phyloP scores from a whole-genome alignment of 2,797 vertebrate species.

The Typhlichthys eigenmanni region DNA sequence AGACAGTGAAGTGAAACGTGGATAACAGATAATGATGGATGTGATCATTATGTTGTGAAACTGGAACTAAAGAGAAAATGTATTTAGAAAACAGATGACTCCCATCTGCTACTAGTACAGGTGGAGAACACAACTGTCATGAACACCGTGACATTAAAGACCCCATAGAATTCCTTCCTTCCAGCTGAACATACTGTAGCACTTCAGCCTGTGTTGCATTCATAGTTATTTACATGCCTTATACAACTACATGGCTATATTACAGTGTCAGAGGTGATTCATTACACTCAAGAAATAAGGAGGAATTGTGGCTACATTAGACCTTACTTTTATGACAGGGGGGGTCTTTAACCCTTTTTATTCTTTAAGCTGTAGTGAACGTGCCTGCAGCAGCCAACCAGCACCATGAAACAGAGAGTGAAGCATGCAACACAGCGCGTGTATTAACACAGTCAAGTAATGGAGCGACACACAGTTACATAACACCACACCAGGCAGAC shows the following conservation, averaged over 20 bases:
- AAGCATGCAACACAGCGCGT: slow-evolving; percentile 44
- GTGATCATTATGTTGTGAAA: slow-evolving; percentile 16
- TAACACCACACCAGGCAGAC: not conserved
- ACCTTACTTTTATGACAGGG: no score
- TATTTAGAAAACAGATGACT: slow-evolving; percentile 28
- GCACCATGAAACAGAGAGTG: slow-evolving; percentile 29
- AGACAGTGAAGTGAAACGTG: not conserved
- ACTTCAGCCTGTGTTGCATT: no score
- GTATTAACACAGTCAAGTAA: slow-evolving; percentile 3
- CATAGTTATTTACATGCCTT: no score
- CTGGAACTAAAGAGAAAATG: slow-evolving; percentile 18
- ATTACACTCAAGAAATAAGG: no score
- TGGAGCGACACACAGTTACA: not conserved
- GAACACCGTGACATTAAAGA: slow-evolving; percentile 11
- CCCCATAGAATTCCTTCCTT: no score
- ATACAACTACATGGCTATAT: no score
- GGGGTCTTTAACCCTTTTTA: no score
- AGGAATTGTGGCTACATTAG: no score
- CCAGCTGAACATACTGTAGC: no score
- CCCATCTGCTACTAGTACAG: slow-evolving; percentile 13
- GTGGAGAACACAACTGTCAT: slow-evolving; percentile 23
- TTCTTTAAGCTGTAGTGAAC: no score
- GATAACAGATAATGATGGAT: no score
- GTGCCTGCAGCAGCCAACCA: not conserved
- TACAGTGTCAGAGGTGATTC: no score